These are phyloP conservation scores for Morbakka virulenta DNA, from an alignment of 30 jellyfish, hydroid and myxozoan species.

Conservation along the genomic window DNA sequence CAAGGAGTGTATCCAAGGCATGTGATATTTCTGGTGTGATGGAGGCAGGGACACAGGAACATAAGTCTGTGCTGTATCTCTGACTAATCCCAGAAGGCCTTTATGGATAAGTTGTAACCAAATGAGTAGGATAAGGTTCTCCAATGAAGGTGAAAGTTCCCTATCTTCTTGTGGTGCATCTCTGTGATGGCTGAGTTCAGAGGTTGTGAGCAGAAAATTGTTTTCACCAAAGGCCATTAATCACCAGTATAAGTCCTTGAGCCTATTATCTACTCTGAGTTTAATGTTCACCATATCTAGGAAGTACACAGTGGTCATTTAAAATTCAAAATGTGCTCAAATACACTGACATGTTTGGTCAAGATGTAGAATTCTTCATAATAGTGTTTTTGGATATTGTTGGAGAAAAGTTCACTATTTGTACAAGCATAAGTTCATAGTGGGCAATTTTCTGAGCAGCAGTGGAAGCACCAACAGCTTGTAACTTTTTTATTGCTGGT, in stretches of 20 bases:
- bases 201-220: neutral
- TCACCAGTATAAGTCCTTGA: conserved; percentile 41
- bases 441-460: conserved; percentile 42
- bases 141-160: conserved; percentile 23
- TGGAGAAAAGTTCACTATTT: too few species aligned
- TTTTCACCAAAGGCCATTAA: conserved; percentile 11
- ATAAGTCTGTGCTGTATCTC: too few species aligned
- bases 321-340: conserved; percentile 9
- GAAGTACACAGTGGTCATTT: conserved; percentile 2
- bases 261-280: neutral
- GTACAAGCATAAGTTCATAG: conserved; percentile 11
- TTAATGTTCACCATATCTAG: neutral
- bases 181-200: conserved; percentile 13
- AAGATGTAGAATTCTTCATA: conserved; percentile 21
- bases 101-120: conserved; percentile 17
- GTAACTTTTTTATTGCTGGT: neutral
- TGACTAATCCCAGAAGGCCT: conserved; percentile 23
- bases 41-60: too few species aligned
- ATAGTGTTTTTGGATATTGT: too few species aligned
- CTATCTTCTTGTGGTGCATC: neutral
- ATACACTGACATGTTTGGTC: neutral
- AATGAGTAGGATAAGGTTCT: conserved; percentile 8
- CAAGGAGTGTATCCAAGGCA: too few species aligned
- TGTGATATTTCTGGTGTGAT: too few species aligned
- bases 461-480: conserved; percentile 19